Percentiles rank a stretch among this genome's conserved stretches.
phyloP scores from a whole-genome alignment of 37 sponge, comb jelly and placozoan species.

The Haliclona indistincta region DNA sequence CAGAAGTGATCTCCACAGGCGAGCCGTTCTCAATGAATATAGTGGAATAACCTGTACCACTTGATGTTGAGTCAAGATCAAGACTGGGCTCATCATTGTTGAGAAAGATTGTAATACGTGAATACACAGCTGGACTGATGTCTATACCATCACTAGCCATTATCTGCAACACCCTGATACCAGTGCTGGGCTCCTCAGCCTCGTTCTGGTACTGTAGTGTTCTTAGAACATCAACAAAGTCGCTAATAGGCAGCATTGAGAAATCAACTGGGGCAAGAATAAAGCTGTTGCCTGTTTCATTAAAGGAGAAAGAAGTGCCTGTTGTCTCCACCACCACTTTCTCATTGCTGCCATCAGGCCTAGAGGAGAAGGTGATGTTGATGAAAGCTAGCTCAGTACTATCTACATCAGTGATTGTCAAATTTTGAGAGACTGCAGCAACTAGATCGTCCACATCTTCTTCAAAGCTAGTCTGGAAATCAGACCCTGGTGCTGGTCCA shows the following conservation, averaged over 20 bases:
- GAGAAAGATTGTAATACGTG: slow-evolving; percentile 10
- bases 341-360: slow-evolving; percentile 27
- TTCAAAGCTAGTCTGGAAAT: slow-evolving; percentile 18
- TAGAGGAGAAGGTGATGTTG: slow-evolving; percentile 22
- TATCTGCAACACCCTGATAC: slow-evolving; percentile 20
- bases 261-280: background rate
- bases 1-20: slow-evolving; percentile 59
- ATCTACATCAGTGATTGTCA: slow-evolving; percentile 57
- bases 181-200: slow-evolving; percentile 67
- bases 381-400: slow-evolving; percentile 26
- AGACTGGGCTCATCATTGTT: slow-evolving; percentile 70
- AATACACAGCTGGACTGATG: slow-evolving; percentile 23
- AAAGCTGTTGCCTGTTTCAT: background rate
- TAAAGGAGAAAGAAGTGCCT: background rate
- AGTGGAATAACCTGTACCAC: slow-evolving; percentile 45
- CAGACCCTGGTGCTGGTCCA: background rate
- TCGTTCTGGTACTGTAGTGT: slow-evolving; percentile 55
- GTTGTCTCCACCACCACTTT: background rate
- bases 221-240: slow-evolving; percentile 31
- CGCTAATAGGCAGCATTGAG: slow-evolving; percentile 6
- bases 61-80: slow-evolving; percentile 36
- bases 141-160: slow-evolving; percentile 57
- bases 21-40: slow-evolving; percentile 57
- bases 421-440: slow-evolving; percentile 5
- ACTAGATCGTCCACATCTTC: slow-evolving; percentile 34